Evolutionary conservation across 2,113 vertebrate genomes (phyloP).

Genomic region (Pteruthius melanotis): DNA sequence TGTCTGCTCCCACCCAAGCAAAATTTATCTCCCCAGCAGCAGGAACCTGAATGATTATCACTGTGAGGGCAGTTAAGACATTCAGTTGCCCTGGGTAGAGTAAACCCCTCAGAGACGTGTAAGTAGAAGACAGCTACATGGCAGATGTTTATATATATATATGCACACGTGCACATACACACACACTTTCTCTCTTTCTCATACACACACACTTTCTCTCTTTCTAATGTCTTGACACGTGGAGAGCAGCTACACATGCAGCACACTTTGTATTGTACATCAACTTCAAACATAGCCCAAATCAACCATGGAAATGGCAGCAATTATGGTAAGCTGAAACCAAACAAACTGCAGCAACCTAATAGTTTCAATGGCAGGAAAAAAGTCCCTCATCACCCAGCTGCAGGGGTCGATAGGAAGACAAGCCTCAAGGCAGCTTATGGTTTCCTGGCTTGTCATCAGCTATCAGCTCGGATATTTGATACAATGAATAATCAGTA

Average conservation of each 20-base stretch:
- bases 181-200: conserved; percentile 9
- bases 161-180: not conserved
- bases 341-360: conserved; percentile 39
- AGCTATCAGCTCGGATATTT: not conserved
- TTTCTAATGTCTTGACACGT: conserved; percentile 58
- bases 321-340: conserved; percentile 45
- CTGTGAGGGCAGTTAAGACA: not conserved
- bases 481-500: conserved; percentile 41
- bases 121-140: conserved; percentile 40
- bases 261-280: conserved; percentile 31
- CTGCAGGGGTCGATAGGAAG: conserved; percentile 49
- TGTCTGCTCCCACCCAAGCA: not conserved
- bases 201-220: not conserved
- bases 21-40: conserved; percentile 9
- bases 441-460: conserved; percentile 64
- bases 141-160: conserved; percentile 61
- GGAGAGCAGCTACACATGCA: conserved; percentile 40
- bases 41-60: not conserved
- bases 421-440: conserved; percentile 50
- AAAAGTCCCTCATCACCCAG: not conserved
- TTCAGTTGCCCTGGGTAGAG: not conserved
- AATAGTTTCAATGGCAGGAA: conserved; percentile 46
- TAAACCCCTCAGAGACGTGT: not conserved
- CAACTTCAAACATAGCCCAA: conserved; percentile 52
- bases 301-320: conserved; percentile 52